These are phyloP conservation scores for Epirrhoe tristata DNA, from an alignment of 2,888 invertebrate species.

Conservation along the genomic window DNA sequence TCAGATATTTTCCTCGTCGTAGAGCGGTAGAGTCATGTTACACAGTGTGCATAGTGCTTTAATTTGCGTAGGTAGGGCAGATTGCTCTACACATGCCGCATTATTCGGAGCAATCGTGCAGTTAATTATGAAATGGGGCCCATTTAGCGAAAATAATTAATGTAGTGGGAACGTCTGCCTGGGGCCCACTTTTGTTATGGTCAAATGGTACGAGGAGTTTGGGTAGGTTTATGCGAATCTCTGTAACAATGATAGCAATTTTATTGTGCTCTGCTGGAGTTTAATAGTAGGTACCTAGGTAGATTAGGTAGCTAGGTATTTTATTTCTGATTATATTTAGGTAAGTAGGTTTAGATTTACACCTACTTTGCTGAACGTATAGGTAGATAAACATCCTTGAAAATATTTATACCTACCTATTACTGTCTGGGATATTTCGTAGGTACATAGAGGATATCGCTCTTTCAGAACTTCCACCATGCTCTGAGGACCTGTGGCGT, in stretches of 20 bases:
- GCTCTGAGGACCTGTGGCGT: slow-evolving; percentile 6
- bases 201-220: slow-evolving; percentile 52
- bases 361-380: too few species aligned
- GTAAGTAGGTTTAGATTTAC: too few species aligned
- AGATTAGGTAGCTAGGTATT: too few species aligned
- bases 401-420: too few species aligned
- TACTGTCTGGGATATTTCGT: too few species aligned
- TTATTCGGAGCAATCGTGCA: slow-evolving; percentile 79
- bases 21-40: slow-evolving; percentile 1
- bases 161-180: slow-evolving; percentile 57
- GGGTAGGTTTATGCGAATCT: slow-evolving; percentile 52
- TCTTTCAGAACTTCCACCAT: not conserved
- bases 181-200: slow-evolving; percentile 63
- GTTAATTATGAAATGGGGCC: slow-evolving; percentile 78
- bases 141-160: slow-evolving; percentile 79
- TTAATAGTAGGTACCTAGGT: not conserved
- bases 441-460: too few species aligned
- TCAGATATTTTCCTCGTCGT: not conserved
- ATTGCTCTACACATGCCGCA: slow-evolving; percentile 61
- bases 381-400: too few species aligned
- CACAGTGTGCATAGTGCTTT: not conserved
- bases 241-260: slow-evolving; percentile 55
- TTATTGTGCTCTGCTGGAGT: slow-evolving; percentile 40
- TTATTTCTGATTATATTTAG: too few species aligned
- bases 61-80: slow-evolving; percentile 24